Evolutionary conservation across 2,888 invertebrate genomes (phyloP), one percentile per base, ranked within the genome.

Genomic region (Thumatha senex): DNA sequence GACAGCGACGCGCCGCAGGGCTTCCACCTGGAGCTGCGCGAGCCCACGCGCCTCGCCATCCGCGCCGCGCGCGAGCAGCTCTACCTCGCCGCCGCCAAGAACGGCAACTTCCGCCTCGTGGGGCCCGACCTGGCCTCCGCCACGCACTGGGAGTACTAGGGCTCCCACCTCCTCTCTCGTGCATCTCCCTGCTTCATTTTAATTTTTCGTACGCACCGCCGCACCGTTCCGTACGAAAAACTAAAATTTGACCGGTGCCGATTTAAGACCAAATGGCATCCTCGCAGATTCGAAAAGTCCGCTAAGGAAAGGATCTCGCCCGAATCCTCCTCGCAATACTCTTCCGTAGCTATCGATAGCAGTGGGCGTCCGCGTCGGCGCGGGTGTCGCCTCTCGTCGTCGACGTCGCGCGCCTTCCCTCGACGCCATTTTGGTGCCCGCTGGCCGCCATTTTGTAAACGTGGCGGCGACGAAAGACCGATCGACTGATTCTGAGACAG

Each of bases 81-180:
- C 76, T 98, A 98, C 92, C 93, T 98, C 70, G 94, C 95, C 61
- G 97, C 98, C 71, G 96, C 96, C 82, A 98, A 98, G 93, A 98
- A 98, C 88, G 98, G 98, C 38, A 95, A 95, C 75, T 96, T 98
- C 92, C 95, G 96, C 76, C 93, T 97, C 58, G 96, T 96, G 48
- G 96, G 96, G 56, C 93, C 94, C 61, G 95, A 96, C 76, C 94
- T 95, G 72, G 94, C 95, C 70, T 90, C 92, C 63, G 97, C 98
- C 81, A 98, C 98, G 72, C 96, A 96, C 80, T 98, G 98, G 98
- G 98, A 98, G 92, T 98, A 98, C 87, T 98, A 97, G 92, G 11
- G 0, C 8, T 12, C 9, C 1, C 24, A 1, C 12, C n/a, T n/a
- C n/a, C 24, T n/a, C 24, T 2, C 36, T 11, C 45, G 24, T 36